Percentiles rank a stretch among this genome's conserved stretches.
phyloP scores from a whole-genome alignment of 2,797 vertebrate species.

The Argyrosomus regius region DNA sequence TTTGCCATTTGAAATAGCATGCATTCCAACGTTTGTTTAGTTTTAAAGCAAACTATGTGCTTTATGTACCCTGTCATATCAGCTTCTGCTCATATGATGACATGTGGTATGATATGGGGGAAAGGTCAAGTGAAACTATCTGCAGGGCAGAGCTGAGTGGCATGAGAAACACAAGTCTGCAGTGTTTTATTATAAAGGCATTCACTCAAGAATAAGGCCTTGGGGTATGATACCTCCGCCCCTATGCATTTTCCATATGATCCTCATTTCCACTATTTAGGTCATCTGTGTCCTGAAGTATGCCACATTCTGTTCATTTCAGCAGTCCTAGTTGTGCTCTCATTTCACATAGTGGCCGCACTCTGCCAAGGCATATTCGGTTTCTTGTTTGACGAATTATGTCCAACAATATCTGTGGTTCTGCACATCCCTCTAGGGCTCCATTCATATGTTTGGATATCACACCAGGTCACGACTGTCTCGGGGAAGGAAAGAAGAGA shows the following conservation, averaged over 20 bases:
- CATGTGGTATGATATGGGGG: constrained; percentile 9
- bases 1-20: constrained; percentile 10
- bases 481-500: constrained; percentile 57
- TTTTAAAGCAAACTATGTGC: not conserved
- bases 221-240: not conserved
- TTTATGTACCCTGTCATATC: constrained; percentile 19
- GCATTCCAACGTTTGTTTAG: not conserved
- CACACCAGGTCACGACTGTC: constrained; percentile 37
- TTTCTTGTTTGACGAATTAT: constrained; percentile 59
- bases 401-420: constrained; percentile 48
- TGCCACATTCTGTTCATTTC: constrained; percentile 37
- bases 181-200: constrained; percentile 32
- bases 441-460: constrained; percentile 51
- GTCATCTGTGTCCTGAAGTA: constrained; percentile 48
- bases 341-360: constrained; percentile 34
- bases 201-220: constrained; percentile 33
- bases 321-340: constrained; percentile 31
- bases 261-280: constrained; percentile 44
- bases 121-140: constrained; percentile 49
- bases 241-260: constrained; percentile 39
- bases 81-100: constrained; percentile 7
- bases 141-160: constrained; percentile 34
- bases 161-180: constrained; percentile 51
- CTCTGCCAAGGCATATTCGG: constrained; percentile 61
- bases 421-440: constrained; percentile 46